Evolutionary conservation across 2,888 invertebrate genomes (phyloP), one percentile per base, ranked within the genome.

Genomic region (Dolomedes plantarius): DNA sequence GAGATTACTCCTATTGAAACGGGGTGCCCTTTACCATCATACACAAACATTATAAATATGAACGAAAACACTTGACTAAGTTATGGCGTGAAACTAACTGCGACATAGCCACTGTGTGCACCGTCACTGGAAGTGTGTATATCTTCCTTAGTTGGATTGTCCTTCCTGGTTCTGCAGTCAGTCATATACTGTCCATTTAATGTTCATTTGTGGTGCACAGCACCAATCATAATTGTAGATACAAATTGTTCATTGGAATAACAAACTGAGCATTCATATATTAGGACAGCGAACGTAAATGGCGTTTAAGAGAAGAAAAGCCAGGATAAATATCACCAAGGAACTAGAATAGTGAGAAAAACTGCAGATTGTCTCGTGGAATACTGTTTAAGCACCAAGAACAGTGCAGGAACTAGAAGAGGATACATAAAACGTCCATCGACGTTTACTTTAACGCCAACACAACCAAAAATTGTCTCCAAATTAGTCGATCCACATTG

Each of bases 321-420:
- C 5, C 7, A 23, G 3, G 13, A 23, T 56, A 56, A 56, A 56
- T 56, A 56, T 23, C 56, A 56, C 56, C 56, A 56, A 23, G 56
- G 56, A 56, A 56, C 56, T 6, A 56, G 16, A 23, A 23, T 11
- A 23, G 56, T 56, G 5, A 56, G n/a, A 23, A 16, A 9, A 56
- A 23, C 13, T 23, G 2, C 16, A 56, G 56, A 23, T 68, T 41
- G 41, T n/a, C 69, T 41, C 39, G n/a, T 27, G 75, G 81, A 81
- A 81, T 81, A 81, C 81, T 81, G 81, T 62, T 75, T 68, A 81
- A 75, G 81, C 81, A 81, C 81, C 74, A 64, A 75, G 46, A 81
- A 75, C 56, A 75, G 81, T 68, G 81, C 81, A 81, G 75, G 81
- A 75, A 75, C 75, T 75, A 56, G 46, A 68, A 46, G 74, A 67